phyloP scores from a whole-genome alignment of 2,888 invertebrate species.

The Tipula lateralis region DNA sequence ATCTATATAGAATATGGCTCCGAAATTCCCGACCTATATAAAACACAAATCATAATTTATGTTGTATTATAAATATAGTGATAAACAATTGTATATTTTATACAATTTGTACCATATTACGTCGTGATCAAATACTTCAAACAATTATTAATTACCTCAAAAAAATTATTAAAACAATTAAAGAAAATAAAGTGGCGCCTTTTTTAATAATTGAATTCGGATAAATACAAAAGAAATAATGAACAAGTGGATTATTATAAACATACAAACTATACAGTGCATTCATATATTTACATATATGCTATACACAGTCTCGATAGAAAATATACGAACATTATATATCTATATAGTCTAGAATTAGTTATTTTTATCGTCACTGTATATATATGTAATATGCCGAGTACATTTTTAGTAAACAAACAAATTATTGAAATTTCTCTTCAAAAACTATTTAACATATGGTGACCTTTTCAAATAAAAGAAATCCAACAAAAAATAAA shows the following conservation, averaged over 20 bases:
- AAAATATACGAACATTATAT: neutral
- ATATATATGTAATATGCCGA: neutral
- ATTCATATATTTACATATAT: neutral
- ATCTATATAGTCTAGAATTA: neutral
- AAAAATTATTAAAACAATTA: constrained; percentile 14
- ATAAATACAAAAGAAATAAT: constrained; percentile 15
- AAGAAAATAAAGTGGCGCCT: neutral
- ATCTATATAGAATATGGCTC: neutral
- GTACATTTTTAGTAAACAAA: neutral
- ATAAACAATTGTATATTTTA: neutral
- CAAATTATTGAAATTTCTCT: neutral
- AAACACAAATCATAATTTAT: constrained; percentile 19
- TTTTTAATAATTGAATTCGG: constrained; percentile 14
- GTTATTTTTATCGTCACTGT: neutral
- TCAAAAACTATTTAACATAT: neutral
- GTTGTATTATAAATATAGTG: too few relatives aligned
- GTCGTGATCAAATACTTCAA: constrained; percentile 1
- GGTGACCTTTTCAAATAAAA: constrained; percentile 19
- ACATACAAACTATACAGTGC: neutral
- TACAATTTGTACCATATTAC: neutral
- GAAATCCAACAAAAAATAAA: neutral
- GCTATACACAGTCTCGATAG: neutral
- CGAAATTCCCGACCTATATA: constrained; percentile 9
- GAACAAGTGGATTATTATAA: constrained; percentile 15
- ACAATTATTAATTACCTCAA: constrained; percentile 19